Conservation (phyloP, 1,140 invertebrate species). For the Sycophila sp. region DNA sequence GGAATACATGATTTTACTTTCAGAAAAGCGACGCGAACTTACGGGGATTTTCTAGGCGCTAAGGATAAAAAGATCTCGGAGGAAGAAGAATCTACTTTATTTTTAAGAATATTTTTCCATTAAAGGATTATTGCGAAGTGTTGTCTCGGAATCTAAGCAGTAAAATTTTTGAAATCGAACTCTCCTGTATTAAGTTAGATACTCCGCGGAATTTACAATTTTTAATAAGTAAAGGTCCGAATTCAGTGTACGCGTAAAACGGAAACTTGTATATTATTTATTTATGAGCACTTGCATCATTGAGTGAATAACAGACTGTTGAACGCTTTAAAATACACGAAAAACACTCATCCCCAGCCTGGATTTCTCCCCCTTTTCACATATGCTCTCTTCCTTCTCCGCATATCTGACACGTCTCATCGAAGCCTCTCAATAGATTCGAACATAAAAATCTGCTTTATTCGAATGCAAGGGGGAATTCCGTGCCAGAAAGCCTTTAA, state of each 20-base stretch:
- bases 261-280: too few species aligned
- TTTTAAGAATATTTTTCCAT: neutral
- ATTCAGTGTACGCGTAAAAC: too few species aligned
- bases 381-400: conserved; percentile 53
- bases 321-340: conserved; percentile 17
- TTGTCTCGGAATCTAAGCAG: too few species aligned
- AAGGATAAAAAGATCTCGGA: neutral
- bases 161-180: too few species aligned
- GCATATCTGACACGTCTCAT: conserved; percentile 57
- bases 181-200: too few species aligned
- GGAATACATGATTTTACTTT: conserved; percentile 63
- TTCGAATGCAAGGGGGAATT: conserved; percentile 56
- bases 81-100: too few species aligned
- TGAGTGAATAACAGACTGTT: neutral
- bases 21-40: conserved; percentile 48
- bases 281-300: neutral
- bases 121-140: too few species aligned
- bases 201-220: too few species aligned
- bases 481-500: conserved; percentile 44
- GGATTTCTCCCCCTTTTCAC: conserved; percentile 52
- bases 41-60: conserved; percentile 1
- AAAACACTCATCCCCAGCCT: conserved; percentile 29
- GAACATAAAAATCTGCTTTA: conserved; percentile 68
- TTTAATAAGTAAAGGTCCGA: too few species aligned
- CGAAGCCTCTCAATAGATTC: conserved; percentile 60